A percentile compares a stretch with the other conserved stretches of the same genome.
phyloP scores from a whole-genome alignment of 2,113 vertebrate genomes.

The Ceyx melanurus region DNA sequence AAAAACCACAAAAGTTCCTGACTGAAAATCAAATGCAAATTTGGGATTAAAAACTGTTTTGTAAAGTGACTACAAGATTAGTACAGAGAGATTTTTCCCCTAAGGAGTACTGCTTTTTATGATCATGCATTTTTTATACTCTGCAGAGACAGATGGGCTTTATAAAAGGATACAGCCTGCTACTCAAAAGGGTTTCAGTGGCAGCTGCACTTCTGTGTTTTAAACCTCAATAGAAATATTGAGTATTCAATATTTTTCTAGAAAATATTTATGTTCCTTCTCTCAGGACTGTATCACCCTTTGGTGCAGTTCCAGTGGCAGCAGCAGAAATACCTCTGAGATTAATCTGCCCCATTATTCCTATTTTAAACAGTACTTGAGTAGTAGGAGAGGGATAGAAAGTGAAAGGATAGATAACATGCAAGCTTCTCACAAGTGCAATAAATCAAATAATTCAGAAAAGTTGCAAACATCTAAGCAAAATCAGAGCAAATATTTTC shows the following conservation, averaged over 20 bases:
- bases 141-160: constrained; percentile 60
- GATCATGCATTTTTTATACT: constrained; percentile 28
- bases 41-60: constrained; percentile 49
- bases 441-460: neutral
- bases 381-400: neutral
- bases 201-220: neutral
- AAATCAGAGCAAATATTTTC: neutral
- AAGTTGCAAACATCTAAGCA: neutral
- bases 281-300: neutral
- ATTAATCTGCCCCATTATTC: neutral
- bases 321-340: neutral
- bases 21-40: constrained; percentile 62
- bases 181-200: neutral
- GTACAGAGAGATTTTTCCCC: constrained; percentile 17
- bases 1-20: constrained; percentile 62
- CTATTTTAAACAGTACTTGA: neutral
- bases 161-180: constrained; percentile 18
- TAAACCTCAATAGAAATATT: neutral
- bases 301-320: neutral
- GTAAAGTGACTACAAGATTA: constrained; percentile 26
- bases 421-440: neutral
- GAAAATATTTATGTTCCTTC: neutral
- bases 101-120: constrained; percentile 17
- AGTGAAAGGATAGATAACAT: neutral
- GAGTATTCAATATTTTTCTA: neutral